Evolutionary conservation across 2,113 vertebrate species (phyloP).

Genomic region (Chinchilla lanigera): DNA sequence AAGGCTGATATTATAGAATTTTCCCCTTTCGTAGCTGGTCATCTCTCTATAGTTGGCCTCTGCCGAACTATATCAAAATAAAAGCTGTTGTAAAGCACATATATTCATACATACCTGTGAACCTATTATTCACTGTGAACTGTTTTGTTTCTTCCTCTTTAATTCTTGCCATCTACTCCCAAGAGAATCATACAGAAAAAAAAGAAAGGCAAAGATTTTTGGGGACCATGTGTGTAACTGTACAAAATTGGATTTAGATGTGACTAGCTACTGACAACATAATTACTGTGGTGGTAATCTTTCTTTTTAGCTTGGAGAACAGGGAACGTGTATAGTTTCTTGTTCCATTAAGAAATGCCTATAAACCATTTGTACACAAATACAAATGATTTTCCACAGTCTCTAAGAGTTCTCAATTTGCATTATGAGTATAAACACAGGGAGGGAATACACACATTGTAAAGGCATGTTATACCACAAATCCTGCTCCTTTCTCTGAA

Average conservation of each 20-base stretch:
- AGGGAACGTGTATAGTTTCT: neutral
- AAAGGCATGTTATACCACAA: neutral
- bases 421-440: neutral
- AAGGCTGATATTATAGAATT: neutral
- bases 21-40: neutral
- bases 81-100: neutral
- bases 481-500: neutral
- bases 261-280: neutral
- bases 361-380: neutral
- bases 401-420: neutral
- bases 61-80: neutral
- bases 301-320: neutral
- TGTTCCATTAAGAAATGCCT: neutral
- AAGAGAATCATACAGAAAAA: neutral
- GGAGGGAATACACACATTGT: neutral
- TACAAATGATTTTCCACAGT: neutral
- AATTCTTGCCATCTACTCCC: neutral
- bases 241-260: neutral
- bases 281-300: neutral
- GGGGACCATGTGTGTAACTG: neutral
- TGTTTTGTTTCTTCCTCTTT: neutral
- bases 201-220: neutral
- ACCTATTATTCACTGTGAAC: neutral
- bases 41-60: neutral
- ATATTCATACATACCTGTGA: neutral